Base-by-base conservation (phyloP, 2,113 vertebrate genomes). In the Pseudorhombus dupliciocellatus region DNA sequence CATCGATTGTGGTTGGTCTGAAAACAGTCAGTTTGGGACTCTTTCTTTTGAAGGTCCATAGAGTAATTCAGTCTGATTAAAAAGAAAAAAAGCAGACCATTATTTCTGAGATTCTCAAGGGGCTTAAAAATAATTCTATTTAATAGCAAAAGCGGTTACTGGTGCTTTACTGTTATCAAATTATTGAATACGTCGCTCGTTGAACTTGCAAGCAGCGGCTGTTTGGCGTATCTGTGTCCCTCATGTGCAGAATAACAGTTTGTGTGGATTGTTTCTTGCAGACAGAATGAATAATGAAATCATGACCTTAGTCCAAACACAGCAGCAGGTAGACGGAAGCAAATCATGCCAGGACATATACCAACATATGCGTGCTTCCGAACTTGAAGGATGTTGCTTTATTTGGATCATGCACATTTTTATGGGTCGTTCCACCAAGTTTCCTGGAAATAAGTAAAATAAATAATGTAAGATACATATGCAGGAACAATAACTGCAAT, bases 61-160 rank as follows among this genome's bases (percentile, higher is more conserved):
- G 79, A 87, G 85, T 56, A 71, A 84, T 77, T 70, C 44, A 28
- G 24, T 72, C 59, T 83, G 84, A 84, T 84, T 72, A 87, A 84
- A 72, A 22, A 57, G 7, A 1, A 57, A 81, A 79, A 54, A 66
- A 48, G 14, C 7, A 37, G 1, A 60, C 80, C 62, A 66, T 76
- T 20, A 83, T 79, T 24, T 62, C 63, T 40, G 18, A 70, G 71
- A 81, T 31, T 73, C 83, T 79, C 84, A 50, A 73, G 75, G 77
- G 88, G 67, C 66, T 70, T 53, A 62, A 75, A 66, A 75, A 80
- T 69, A 65, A 81, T 88, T 83, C 66, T 66, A 42, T 85, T 80
- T 83, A 84, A 77, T 37, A 66, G 34, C 66, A 88, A 87, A 82
- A 37, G 34, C 59, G 72, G 28, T 76, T 62, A 73, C 50, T 58